A percentile compares a stretch with the other conserved stretches of the same genome.
phyloP scores from a whole-genome alignment of 92 coral and sea anemone species.

The Bergia puertoricense region DNA sequence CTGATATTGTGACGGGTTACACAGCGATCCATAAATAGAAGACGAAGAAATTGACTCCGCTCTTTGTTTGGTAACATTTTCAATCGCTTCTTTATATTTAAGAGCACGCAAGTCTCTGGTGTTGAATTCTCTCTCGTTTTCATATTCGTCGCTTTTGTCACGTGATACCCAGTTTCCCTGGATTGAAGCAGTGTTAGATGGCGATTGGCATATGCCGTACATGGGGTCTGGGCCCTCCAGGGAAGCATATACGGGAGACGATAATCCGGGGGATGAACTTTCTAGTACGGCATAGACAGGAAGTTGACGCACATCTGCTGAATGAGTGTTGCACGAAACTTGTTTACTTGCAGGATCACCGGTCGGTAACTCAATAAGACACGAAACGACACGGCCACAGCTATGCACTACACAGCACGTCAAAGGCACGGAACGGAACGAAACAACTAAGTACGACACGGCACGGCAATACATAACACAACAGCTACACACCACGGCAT shows the following conservation, averaged over 20 bases:
- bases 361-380: neutral
- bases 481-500: neutral
- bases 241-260: slow-evolving; percentile 23
- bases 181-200: neutral
- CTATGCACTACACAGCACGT: neutral
- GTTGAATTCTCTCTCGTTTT: neutral
- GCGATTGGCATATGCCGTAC: neutral
- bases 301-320: neutral
- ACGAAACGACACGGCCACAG: neutral
- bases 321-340: neutral
- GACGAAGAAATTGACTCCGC: neutral
- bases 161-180: neutral
- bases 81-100: neutral
- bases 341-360: neutral
- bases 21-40: neutral
- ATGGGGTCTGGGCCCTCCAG: slow-evolving; percentile 21
- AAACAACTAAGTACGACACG: neutral
- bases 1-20: slow-evolving; percentile 8
- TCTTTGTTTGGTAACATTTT: neutral
- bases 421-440: neutral
- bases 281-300: slow-evolving; percentile 3
- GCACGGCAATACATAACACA: neutral
- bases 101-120: neutral
- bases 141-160: neutral
- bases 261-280: neutral